Evolutionary conservation across 2,113 vertebrate genomes (phyloP), one percentile per base, ranked within the genome.

Genomic region (Aphyosemion australe): DNA sequence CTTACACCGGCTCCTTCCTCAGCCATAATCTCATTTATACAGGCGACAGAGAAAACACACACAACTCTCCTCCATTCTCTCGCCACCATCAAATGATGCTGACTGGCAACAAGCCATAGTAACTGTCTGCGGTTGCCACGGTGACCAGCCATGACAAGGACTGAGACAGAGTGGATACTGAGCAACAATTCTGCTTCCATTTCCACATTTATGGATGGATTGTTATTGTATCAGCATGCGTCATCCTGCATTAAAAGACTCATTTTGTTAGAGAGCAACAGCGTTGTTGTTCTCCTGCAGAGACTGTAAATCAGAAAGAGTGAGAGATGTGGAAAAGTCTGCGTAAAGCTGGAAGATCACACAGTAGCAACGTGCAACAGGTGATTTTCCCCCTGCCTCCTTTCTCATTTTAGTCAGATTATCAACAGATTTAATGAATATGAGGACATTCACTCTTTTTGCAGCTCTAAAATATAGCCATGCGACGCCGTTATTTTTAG

Each of bases 91-190:
- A 39, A 72, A 69, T 57, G 55, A 67, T 61, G 65, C 49, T 8
- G 64, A 80, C 74, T 51, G 58, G 65, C 45, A 73, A 57, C 69
- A 73, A 74, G 60, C 73, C 73, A 71, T 66, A 49, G 69, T 62
- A 69, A 80, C 69, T 13, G 74, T 76, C 52, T 65, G 32, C 0
- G 45, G 78, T 81, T 85, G 50, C 80, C 66, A 84, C 70, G 50
- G 69, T 60, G 65, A 82, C 80, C 46, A 42, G 39, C 57, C 72
- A 53, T 61, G 69, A 83, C 19, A 20, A 69, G 58, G 31, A 65
- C 60, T 55, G 32, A 55, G 61, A 78, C 73, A 74, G 65, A 79
- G 76, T 45, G 7, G 41, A 67, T 51, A 45, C 12, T 60, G 64
- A 79, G 63, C 20, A 43, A 68, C n/a, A 67, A 49, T 13, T 34